Evolutionary conservation across 2,797 vertebrate genomes (phyloP).

Genomic region (Margarornis squamiger): DNA sequence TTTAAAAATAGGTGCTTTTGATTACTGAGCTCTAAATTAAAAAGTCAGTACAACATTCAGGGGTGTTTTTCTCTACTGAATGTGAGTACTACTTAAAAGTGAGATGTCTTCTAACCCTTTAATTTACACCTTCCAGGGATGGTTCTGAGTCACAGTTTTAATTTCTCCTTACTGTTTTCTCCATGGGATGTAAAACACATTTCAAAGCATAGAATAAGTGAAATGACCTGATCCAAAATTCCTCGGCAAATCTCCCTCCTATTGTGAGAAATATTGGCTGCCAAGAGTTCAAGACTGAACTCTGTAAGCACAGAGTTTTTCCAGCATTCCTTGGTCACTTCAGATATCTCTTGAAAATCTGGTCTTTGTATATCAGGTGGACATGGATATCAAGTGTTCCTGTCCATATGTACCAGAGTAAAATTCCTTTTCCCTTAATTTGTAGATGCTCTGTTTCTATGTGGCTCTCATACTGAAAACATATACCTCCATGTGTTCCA

Average conservation of each 20-base stretch:
- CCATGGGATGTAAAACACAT: neutral
- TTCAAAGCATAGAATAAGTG: conserved; percentile 20
- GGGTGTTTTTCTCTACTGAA: conserved; percentile 38
- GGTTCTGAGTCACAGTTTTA: conserved; percentile 32
- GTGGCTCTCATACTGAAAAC: neutral
- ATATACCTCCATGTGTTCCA: neutral
- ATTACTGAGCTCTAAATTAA: conserved; percentile 71
- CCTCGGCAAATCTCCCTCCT: conserved; percentile 16
- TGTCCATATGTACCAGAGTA: neutral
- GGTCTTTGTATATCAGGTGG: neutral
- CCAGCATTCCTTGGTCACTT: neutral
- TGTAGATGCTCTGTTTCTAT: rapidly evolving
- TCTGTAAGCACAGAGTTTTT: neutral
- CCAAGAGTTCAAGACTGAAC: neutral
- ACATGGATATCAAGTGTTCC: neutral
- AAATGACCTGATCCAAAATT: conserved; percentile 30
- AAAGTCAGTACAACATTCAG: conserved; percentile 44
- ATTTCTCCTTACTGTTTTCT: conserved; percentile 22
- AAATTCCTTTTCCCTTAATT: neutral
- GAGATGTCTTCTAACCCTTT: conserved; percentile 61
- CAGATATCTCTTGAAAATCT: neutral
- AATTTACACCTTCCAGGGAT: conserved; percentile 61
- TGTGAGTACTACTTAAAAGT: conserved; percentile 52
- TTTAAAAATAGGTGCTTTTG: conserved; percentile 72
- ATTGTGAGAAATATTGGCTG: conserved; percentile 22